Evolutionary conservation across 92 coral and sea anemone species (phyloP).

Genomic region (Bergia puertoricense): DNA sequence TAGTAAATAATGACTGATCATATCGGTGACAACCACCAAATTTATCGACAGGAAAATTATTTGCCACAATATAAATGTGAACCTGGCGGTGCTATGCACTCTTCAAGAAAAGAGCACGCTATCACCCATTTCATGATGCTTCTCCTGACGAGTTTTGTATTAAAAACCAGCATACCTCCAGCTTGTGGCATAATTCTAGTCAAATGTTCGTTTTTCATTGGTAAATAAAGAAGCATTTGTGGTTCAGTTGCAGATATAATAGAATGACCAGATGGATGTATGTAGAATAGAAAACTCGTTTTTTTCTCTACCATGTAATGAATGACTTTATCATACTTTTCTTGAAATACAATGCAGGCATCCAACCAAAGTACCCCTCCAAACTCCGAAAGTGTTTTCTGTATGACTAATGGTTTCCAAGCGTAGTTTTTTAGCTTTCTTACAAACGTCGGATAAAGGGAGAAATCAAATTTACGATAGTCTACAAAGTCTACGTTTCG

Average conservation of each 20-base stretch:
- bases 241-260: conserved; percentile 48
- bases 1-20: conserved; percentile 51
- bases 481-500: conserved; percentile 19
- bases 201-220: conserved; percentile 33
- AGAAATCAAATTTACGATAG: conserved; percentile 53
- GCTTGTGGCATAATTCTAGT: conserved; percentile 26
- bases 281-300: neutral
- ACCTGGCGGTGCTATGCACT: conserved; percentile 55
- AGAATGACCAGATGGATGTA: too few relatives aligned
- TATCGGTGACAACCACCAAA: conserved; percentile 58
- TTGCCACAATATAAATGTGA: conserved; percentile 25
- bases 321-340: neutral
- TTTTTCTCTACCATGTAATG: conserved; percentile 37
- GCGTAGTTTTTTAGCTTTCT: conserved; percentile 36
- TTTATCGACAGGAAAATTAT: conserved; percentile 24
- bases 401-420: conserved; percentile 57
- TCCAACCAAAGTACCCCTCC: conserved; percentile 62
- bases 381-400: conserved; percentile 36
- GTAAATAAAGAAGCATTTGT: conserved; percentile 48
- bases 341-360: conserved; percentile 33
- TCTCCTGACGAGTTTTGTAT: conserved; percentile 37
- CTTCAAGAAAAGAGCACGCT: conserved; percentile 37
- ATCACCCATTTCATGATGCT: conserved; percentile 54
- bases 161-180: conserved; percentile 46
- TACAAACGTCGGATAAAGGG: conserved; percentile 44